Conservation (phyloP, 2,113 vertebrate species). For the Sterrhoptilus dennistouni region DNA sequence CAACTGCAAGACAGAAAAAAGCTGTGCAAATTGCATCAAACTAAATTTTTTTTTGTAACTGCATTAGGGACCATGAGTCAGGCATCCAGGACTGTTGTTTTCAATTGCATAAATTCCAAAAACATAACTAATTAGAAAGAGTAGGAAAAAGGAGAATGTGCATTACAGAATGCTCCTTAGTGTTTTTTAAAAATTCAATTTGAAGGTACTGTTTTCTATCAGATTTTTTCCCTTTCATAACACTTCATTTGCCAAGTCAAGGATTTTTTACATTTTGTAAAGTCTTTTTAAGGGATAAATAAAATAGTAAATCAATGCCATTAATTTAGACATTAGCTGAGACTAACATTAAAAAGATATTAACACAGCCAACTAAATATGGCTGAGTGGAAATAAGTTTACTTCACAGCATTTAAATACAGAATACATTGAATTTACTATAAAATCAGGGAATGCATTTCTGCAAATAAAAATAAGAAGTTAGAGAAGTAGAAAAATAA, state of each 20-base stretch:
- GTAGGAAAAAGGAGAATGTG: neutral
- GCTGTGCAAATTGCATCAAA: neutral
- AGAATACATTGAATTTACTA: neutral
- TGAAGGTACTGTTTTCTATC: neutral
- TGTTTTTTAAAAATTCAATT: neutral
- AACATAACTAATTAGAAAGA: neutral
- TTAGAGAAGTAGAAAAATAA: neutral
- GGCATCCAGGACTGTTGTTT: neutral
- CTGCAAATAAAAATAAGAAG: neutral
- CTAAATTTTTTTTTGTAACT: neutral
- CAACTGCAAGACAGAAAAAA: neutral
- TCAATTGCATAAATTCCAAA: neutral
- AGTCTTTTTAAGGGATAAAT: neutral
- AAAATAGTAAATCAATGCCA: neutral
- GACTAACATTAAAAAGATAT: neutral
- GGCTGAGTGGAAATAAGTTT: neutral
- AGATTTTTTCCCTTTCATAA: neutral
- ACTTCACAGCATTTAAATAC: neutral
- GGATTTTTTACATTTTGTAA: neutral
- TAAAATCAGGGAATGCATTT: neutral
- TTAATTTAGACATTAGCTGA: neutral
- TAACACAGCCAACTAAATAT: neutral
- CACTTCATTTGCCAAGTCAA: neutral
- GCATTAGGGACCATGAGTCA: neutral
- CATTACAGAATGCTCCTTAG: neutral